Evolutionary conservation across 92 coral and sea anemone species (phyloP), one percentile per base, ranked within the genome.

Genomic region (Hydrozoanthus gracilis): DNA sequence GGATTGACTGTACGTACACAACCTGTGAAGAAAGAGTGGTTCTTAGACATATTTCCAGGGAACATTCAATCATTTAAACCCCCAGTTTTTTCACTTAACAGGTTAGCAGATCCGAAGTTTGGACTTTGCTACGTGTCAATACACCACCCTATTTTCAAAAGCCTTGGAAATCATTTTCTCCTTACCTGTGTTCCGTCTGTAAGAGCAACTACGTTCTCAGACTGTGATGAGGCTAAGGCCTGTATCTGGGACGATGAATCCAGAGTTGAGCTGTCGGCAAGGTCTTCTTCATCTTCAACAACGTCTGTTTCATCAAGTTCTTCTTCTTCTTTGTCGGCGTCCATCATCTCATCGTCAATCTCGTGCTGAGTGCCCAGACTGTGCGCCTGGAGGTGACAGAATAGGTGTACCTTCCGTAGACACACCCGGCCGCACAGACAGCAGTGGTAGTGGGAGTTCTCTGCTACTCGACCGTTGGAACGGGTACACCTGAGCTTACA

Each of bases 361-460:
- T 88, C 95, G 7, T 88, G 92, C 52, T 90, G 88, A 44, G 94
- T 91, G 8, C 98, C 98, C 14, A 92, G 86, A 3, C 93, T 83
- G 83, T 94, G 98, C 12, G 98, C 98, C 83, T 94, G 98, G 5
- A 94, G 90, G 80, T 94, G 98, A 75, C 98, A 94, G 76, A 92
- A 94, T 8, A 94, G 87, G 84, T 94, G 98, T 4, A 94, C 98
- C 55, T 94, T 94, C 39, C 98, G 91, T 17, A 94, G 88, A 39
- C 94, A 93, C 66, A 94, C 95, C 47, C 98, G 90, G 17, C 98
- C 98, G 66, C 98, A 94, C 68, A 94, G 89, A 74, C 98, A 94
- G 91, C 98, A 94, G 83, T 94, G 98, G 88, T 94, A 94, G 90
- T 94, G 98, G 7, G 95, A 94, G 62, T 94, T 93, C 87, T 94